Evolutionary conservation across 2,797 vertebrate genomes (phyloP).

Genomic region (Pampus argenteus): DNA sequence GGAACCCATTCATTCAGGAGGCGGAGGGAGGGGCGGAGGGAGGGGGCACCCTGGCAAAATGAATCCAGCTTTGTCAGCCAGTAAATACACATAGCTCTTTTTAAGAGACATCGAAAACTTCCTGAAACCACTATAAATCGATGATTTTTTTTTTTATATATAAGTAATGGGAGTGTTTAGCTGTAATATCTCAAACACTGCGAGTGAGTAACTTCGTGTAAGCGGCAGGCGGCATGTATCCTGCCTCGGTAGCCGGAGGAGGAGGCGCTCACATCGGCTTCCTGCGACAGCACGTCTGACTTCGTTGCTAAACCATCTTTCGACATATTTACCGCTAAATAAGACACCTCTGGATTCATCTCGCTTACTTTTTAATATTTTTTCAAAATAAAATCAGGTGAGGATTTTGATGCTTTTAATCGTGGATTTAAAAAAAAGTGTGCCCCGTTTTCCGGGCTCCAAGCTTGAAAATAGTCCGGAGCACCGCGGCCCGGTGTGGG

Average conservation of each 20-base stretch:
- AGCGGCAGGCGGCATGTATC: conserved; percentile 33
- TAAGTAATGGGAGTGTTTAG: too few species aligned
- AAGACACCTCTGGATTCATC: background rate
- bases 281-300: conserved; percentile 60
- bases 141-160: too few species aligned
- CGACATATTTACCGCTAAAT: conserved; percentile 23
- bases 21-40: conserved; percentile 73
- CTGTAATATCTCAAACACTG: background rate
- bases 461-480: conserved; percentile 8
- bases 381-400: too few species aligned
- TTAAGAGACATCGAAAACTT: conserved; percentile 31
- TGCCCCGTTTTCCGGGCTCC: conserved; percentile 16
- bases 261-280: conserved; percentile 61
- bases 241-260: conserved; percentile 44
- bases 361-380: background rate
- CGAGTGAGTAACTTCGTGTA: conserved; percentile 35
- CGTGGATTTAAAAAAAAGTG: conserved; percentile 5
- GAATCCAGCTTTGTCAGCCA: conserved; percentile 75
- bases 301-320: conserved; percentile 41
- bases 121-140: conserved; percentile 15
- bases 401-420: conserved; percentile 27
- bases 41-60: conserved; percentile 71
- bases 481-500: conserved; percentile 44
- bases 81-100: conserved; percentile 65
- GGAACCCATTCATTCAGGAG: conserved; percentile 91